Percentiles rank a stretch among this genome's conserved stretches.
These are phyloP conservation scores for Pipa parva DNA, from an alignment of 2,113 vertebrate species.

Conservation along the genomic window DNA sequence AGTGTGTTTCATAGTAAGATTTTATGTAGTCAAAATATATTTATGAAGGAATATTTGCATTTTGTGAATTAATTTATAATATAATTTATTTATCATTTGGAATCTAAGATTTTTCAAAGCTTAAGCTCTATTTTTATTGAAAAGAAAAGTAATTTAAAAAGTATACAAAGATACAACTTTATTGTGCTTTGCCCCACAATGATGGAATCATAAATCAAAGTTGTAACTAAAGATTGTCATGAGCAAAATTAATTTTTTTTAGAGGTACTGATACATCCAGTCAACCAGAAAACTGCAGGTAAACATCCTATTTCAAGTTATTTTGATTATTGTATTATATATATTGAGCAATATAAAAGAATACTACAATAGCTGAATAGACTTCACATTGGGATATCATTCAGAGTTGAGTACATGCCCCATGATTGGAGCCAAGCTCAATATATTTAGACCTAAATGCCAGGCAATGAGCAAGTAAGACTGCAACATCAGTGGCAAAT, in stretches of 20 bases:
- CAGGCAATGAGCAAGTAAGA: constrained; percentile 72
- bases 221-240: neutral
- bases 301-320: neutral
- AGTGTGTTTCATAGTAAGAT: no score
- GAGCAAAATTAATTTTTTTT: neutral
- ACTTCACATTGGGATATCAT: constrained; percentile 50
- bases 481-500: constrained; percentile 75
- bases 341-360: constrained; percentile 43
- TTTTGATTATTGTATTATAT: constrained; percentile 6
- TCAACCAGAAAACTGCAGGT: neutral
- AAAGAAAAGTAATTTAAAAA: no score
- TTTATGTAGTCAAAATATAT: no score
- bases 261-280: neutral
- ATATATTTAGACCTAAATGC: constrained; percentile 63
- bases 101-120: no score
- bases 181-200: neutral
- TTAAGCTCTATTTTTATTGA: no score
- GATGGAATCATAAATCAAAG: neutral
- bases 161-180: no score
- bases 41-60: no score
- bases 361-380: constrained; percentile 50
- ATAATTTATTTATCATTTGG: no score
- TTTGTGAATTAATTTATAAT: no score
- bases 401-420: constrained; percentile 54
- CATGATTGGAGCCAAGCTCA: constrained; percentile 58